Conservation (phyloP, 2,797 vertebrate species). For the Xyrichtys novacula region DNA sequence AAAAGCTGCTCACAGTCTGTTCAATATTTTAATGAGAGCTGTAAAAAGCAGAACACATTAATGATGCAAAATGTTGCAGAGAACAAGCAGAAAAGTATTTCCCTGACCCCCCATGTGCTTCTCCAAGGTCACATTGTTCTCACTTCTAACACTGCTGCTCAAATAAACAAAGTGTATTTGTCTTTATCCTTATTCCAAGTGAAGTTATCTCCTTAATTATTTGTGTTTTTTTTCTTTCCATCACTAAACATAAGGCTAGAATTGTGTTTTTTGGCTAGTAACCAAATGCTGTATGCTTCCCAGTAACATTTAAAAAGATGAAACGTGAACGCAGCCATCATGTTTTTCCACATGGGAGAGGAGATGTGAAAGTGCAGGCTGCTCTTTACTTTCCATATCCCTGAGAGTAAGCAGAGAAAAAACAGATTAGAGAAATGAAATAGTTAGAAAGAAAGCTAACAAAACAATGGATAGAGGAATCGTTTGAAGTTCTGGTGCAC, state of each 20-base stretch:
- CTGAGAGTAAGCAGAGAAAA: background rate
- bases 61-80: constrained; percentile 32
- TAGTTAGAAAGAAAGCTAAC: background rate
- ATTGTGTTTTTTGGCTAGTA: background rate
- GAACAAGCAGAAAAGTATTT: constrained; percentile 18
- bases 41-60: constrained; percentile 9
- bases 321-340: background rate
- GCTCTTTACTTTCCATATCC: constrained; percentile 33
- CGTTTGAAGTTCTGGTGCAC: background rate
- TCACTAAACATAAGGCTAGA: background rate
- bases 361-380: constrained; percentile 16
- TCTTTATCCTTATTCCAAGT: constrained; percentile 6
- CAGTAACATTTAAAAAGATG: background rate
- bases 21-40: constrained; percentile 25
- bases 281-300: background rate
- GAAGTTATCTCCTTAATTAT: constrained; percentile 14
- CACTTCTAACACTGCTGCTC: background rate
- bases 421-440: background rate
- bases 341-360: constrained; percentile 22
- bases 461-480: background rate
- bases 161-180: constrained; percentile 33
- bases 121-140: constrained; percentile 24
- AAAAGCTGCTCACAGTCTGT: constrained; percentile 11
- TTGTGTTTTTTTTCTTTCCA: constrained; percentile 1
- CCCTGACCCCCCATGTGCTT: constrained; percentile 15